Percentiles rank a stretch among this genome's conserved stretches.
These are phyloP conservation scores for Sarcophaga caerulescens DNA, from an alignment of 2,888 invertebrate species.

Conservation along the genomic window DNA sequence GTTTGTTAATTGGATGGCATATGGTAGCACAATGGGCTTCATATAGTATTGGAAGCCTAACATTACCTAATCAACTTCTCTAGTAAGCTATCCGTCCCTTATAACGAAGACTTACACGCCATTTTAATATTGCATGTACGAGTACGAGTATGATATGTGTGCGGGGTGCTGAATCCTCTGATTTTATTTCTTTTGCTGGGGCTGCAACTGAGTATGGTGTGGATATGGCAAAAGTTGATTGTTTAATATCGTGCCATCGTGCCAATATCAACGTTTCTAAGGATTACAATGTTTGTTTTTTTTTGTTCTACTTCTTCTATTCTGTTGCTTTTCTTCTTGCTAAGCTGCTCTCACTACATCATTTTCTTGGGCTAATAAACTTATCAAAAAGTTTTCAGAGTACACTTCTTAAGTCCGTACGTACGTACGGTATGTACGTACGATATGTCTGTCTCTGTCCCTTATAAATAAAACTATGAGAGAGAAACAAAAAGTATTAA, in stretches of 20 bases:
- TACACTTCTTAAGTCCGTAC: neutral
- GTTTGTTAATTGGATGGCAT: too few species aligned
- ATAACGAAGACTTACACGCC: too few species aligned
- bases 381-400: slow-evolving; percentile 45
- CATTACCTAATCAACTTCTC: too few species aligned
- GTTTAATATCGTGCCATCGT: slow-evolving; percentile 54
- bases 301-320: neutral
- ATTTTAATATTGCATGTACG: too few species aligned
- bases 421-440: too few species aligned
- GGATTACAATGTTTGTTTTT: slow-evolving; percentile 30
- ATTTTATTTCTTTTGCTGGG: too few species aligned
- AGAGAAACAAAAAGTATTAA: neutral
- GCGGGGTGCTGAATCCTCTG: too few species aligned
- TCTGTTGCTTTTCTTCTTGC: neutral
- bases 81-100: too few species aligned
- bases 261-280: slow-evolving; percentile 54
- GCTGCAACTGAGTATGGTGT: too few species aligned
- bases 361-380: slow-evolving; percentile 43
- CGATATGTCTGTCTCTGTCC: neutral
- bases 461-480: slow-evolving; percentile 10
- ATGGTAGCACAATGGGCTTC: too few species aligned
- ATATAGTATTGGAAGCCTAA: too few species aligned
- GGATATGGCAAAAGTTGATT: slow-evolving; percentile 13
- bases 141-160: too few species aligned
- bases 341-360: neutral